These are phyloP conservation scores for Lampropteryx suffumata DNA, from an alignment of 2,888 invertebrate species.

Conservation along the genomic window DNA sequence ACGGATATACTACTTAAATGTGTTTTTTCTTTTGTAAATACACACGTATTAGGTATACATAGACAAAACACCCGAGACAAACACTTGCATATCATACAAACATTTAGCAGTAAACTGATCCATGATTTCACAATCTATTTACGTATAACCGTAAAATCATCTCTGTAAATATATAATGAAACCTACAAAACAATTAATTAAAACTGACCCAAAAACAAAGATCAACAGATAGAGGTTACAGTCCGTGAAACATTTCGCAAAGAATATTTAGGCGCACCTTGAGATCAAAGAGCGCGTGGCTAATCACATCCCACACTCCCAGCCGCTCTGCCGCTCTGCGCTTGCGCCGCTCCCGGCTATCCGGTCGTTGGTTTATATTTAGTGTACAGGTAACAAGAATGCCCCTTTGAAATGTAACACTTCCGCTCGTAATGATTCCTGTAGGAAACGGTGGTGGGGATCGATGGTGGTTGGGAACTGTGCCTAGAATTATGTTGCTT, in stretches of 20 bases:
- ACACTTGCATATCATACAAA: too few species aligned
- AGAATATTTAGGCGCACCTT: slow-evolving; percentile 45
- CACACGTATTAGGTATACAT: too few species aligned
- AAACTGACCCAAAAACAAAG: slow-evolving; percentile 20
- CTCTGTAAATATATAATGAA: too few species aligned
- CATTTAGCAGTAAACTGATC: too few species aligned
- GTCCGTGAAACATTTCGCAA: slow-evolving; percentile 16
- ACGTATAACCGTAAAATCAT: too few species aligned
- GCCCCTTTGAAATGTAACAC: slow-evolving; percentile 79
- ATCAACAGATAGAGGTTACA: slow-evolving; percentile 17
- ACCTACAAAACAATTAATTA: slow-evolving; percentile 9
- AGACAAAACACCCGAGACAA: too few species aligned
- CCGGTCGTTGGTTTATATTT: slow-evolving; percentile 65
- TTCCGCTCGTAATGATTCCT: slow-evolving; percentile 71
- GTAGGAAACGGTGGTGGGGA: slow-evolving; percentile 7
- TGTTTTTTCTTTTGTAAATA: too few species aligned
- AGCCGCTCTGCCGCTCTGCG: background rate
- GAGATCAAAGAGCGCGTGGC: slow-evolving; percentile 65
- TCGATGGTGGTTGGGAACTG: background rate
- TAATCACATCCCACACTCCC: slow-evolving; percentile 46
- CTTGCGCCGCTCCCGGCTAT: slow-evolving; percentile 32
- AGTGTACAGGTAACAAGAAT: slow-evolving; percentile 80
- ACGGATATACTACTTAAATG: too few species aligned
- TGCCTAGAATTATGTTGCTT: slow-evolving; percentile 6
- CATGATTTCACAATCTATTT: too few species aligned